phyloP scores from a whole-genome alignment of 2,888 invertebrate genomes.

The Candidula unifasciata region DNA sequence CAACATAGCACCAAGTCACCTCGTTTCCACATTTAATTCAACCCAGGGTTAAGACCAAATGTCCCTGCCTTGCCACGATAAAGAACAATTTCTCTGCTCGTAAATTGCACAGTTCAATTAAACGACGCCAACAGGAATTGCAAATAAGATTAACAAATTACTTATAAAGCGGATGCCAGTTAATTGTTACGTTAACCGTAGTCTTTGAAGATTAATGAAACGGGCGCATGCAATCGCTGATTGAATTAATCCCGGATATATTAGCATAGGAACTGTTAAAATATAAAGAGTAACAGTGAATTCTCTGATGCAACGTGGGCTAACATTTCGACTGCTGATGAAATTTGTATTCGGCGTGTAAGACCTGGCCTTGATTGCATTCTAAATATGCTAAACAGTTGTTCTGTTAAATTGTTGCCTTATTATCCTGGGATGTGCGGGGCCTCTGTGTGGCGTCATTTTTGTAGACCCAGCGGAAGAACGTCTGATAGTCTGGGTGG shows the following conservation, averaged over 20 bases:
- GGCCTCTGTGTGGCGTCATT: no score
- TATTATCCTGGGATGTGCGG: no score
- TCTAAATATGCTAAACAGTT: no score
- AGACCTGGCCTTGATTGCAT: no score
- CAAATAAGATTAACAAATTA: conserved; percentile 39
- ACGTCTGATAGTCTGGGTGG: not conserved
- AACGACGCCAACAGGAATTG: not conserved
- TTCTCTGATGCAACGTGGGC: not conserved
- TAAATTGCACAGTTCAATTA: conserved; percentile 21
- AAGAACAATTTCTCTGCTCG: not conserved
- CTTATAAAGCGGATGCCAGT: conserved; percentile 11
- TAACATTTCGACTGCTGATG: no score
- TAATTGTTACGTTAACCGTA: conserved; percentile 16
- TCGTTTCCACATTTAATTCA: not conserved
- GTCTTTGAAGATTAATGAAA: conserved; percentile 31
- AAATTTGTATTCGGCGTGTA: no score
- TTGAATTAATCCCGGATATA: not conserved
- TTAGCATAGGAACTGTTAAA: conserved; percentile 23
- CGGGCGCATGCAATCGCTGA: not conserved
- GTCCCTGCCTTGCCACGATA: no score
- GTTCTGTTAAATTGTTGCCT: no score
- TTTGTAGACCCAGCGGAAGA: not conserved
- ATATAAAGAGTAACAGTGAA: not conserved
- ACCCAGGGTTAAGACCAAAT: not conserved
- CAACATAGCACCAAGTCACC: not conserved